These are phyloP conservation scores for Chelonia mydas DNA, from an alignment of 2,797 vertebrate species.

Conservation along the genomic window DNA sequence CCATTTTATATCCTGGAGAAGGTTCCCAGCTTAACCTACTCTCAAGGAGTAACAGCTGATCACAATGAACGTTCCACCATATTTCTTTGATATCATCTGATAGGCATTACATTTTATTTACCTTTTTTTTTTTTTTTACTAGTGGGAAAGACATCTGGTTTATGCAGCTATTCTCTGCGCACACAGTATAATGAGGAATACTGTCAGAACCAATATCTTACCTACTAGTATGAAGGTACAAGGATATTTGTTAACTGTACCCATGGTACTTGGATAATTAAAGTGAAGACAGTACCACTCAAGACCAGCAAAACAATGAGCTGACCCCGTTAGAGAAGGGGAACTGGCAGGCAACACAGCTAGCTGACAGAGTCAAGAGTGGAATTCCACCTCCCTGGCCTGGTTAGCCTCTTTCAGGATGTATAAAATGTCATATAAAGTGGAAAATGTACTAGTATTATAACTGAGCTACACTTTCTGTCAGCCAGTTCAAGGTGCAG, in stretches of 20 bases:
- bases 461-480: neutral
- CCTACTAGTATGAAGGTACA: neutral
- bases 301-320: neutral
- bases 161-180: neutral
- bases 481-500: neutral
- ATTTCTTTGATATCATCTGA: neutral
- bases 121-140: neutral
- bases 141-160: neutral
- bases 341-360: neutral
- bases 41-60: neutral
- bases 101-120: neutral
- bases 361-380: neutral
- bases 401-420: neutral
- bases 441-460: neutral
- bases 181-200: neutral
- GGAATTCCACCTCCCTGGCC: neutral
- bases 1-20: neutral
- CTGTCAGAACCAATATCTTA: neutral
- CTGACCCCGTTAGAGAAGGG: neutral
- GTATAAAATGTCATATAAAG: rapidly evolving
- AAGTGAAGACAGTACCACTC: rapidly evolving
- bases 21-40: neutral
- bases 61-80: neutral
- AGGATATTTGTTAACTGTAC: neutral
- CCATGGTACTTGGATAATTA: neutral